These are phyloP conservation scores for Oreochromis grahami DNA, from an alignment of 2,797 vertebrate genomes.

Conservation along the genomic window DNA sequence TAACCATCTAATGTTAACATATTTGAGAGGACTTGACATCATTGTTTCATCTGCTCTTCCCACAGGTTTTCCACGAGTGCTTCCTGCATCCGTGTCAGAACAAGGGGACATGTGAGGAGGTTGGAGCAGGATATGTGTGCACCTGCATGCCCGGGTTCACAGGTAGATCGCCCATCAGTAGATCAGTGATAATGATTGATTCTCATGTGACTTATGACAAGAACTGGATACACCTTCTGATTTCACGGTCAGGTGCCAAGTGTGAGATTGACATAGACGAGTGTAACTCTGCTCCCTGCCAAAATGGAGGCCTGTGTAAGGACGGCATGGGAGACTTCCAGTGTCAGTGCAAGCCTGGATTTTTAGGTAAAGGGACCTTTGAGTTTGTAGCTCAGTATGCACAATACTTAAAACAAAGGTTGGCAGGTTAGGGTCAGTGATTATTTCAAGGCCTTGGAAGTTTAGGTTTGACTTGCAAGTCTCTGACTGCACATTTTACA, in stretches of 20 bases:
- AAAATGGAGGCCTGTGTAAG: conserved; percentile 85
- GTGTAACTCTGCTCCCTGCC: conserved; percentile 88
- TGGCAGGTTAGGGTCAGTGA: neutral
- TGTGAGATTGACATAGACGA: conserved; percentile 94
- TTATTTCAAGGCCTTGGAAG: neutral
- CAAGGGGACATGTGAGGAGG: conserved; percentile 91
- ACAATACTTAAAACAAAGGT: neutral
- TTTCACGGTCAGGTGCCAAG: conserved; percentile 83
- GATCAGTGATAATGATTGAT: neutral
- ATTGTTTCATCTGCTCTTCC: neutral
- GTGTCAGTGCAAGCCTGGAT: conserved; percentile 89
- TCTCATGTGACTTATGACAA: neutral
- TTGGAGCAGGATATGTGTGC: conserved; percentile 91
- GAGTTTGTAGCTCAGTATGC: neutral
- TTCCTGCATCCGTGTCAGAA: conserved; percentile 94
- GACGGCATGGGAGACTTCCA: conserved; percentile 84
- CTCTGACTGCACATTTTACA: neutral
- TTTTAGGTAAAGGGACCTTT: conserved; percentile 76
- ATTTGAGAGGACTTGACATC: neutral
- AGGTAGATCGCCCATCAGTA: conserved; percentile 72
- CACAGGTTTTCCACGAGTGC: conserved; percentile 95
- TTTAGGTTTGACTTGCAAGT: neutral
- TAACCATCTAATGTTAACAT: neutral
- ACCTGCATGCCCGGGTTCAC: conserved; percentile 89
- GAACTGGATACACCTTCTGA: neutral